phyloP scores from a whole-genome alignment of 2,888 invertebrate species.

The Bedellia somnulentella region DNA sequence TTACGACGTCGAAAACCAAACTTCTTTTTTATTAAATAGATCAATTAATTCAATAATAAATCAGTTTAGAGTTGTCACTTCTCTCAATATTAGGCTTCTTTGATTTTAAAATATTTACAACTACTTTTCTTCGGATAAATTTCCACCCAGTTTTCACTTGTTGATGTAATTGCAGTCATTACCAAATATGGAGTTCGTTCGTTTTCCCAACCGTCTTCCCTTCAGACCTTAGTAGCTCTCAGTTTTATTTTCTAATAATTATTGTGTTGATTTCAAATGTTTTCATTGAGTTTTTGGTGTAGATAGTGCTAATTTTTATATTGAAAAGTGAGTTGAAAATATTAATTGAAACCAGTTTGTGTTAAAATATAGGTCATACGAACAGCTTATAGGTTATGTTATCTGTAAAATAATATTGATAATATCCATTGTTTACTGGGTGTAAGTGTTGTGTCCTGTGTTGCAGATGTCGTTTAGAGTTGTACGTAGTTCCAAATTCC shows the following conservation, averaged over 20 bases:
- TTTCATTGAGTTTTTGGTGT: constrained; percentile 47
- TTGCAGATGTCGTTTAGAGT: constrained; percentile 92
- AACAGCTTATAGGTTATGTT: constrained; percentile 52
- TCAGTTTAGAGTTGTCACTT: no score
- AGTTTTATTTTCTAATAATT: constrained; percentile 42
- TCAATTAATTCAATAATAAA: constrained; percentile 2
- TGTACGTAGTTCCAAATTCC: constrained; percentile 96
- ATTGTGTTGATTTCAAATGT: constrained; percentile 48
- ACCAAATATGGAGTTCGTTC: constrained; percentile 71
- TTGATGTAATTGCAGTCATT: constrained; percentile 64
- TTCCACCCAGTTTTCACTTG: no score
- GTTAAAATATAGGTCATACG: constrained; percentile 56
- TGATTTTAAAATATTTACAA: no score
- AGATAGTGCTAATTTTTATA: constrained; percentile 35
- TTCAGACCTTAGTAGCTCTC: constrained; percentile 58
- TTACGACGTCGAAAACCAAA: constrained; percentile 14
- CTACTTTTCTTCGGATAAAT: no score
- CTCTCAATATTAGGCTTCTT: no score
- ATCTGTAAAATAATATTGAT: constrained; percentile 32
- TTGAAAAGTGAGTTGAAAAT: constrained; percentile 43
- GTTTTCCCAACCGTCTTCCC: constrained; percentile 64
- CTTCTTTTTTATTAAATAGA: constrained; percentile 14
- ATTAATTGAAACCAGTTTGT: constrained; percentile 23
- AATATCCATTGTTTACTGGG: constrained; percentile 31
- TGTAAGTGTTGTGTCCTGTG: constrained; percentile 35